Evolutionary conservation across 2,797 vertebrate species (phyloP).

Genomic region (Apodemus agrarius): DNA sequence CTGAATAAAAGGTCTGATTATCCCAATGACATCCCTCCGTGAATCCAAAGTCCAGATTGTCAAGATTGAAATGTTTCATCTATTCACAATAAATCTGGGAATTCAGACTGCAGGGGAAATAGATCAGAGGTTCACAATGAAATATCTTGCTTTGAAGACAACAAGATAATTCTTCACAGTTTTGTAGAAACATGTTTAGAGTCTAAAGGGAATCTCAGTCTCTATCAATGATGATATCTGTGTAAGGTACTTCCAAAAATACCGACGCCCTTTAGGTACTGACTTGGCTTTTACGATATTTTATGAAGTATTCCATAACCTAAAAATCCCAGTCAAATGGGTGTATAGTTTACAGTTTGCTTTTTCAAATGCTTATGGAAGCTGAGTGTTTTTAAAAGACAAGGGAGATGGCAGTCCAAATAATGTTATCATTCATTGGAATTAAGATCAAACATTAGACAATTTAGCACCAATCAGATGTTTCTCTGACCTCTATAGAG

Average conservation of each 20-base stretch:
- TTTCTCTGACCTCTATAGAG: conserved; percentile 68
- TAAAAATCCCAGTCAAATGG: conserved; percentile 77
- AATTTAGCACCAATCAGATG: conserved; percentile 66
- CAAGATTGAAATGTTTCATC: not conserved
- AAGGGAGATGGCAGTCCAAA: conserved; percentile 50
- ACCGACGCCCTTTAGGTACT: conserved; percentile 19
- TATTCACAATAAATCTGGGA: not conserved
- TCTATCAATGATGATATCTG: not conserved
- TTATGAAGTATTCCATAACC: conserved; percentile 60
- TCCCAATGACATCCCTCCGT: not conserved
- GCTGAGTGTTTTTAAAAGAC: conserved; percentile 65
- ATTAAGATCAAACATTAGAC: conserved; percentile 62
- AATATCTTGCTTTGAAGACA: conserved; percentile 33
- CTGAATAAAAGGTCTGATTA: not conserved
- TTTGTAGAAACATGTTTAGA: conserved; percentile 29
- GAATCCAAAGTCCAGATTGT: not conserved
- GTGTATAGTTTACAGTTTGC: conserved; percentile 47
- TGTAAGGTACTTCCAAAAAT: conserved; percentile 20
- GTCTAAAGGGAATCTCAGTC: conserved; percentile 26
- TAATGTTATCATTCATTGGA: conserved; percentile 61
- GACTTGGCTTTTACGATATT: conserved; percentile 31
- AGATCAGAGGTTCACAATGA: not conserved
- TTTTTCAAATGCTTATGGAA: conserved; percentile 70
- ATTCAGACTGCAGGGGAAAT: conserved; percentile 17
- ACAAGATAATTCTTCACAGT: not conserved